These are phyloP conservation scores for Osmoderma eremita DNA, from an alignment of 2,888 invertebrate species.

Conservation along the genomic window DNA sequence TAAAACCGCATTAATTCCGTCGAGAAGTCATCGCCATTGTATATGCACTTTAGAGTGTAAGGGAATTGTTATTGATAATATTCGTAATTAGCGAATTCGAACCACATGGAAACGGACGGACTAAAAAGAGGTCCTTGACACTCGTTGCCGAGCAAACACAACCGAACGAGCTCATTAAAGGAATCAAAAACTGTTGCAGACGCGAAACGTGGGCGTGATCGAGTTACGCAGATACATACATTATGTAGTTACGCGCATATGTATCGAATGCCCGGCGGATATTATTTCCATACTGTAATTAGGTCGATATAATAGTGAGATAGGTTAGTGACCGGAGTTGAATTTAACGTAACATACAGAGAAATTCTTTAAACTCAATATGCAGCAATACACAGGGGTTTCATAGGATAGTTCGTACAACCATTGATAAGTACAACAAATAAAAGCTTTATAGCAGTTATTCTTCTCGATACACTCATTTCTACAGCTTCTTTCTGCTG, in stretches of 20 bases:
- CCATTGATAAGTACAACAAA: not conserved
- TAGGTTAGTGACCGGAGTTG: not conserved
- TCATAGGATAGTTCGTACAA: not conserved
- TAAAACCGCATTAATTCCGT: slow-evolving; percentile 13
- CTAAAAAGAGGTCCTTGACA: slow-evolving; percentile 33
- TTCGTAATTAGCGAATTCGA: slow-evolving; percentile 12
- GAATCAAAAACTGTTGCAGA: slow-evolving; percentile 6
- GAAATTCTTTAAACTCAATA: not conserved
- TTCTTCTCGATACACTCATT: no score
- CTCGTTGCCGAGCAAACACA: slow-evolving; percentile 23
- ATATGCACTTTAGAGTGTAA: slow-evolving; percentile 2
- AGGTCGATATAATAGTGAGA: not conserved
- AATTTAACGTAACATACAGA: not conserved
- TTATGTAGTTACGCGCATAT: not conserved
- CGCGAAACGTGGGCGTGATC: slow-evolving; percentile 23
- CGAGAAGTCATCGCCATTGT: slow-evolving; percentile 1
- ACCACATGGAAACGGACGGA: slow-evolving; percentile 8
- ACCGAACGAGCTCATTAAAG: not conserved
- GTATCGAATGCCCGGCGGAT: slow-evolving; percentile 1
- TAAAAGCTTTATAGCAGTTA: not conserved
- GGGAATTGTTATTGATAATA: slow-evolving; percentile 22
- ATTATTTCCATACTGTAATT: slow-evolving; percentile 31
- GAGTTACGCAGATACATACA: not conserved
- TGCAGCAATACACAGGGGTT: no score
- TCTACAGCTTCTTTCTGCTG: no score